Evolutionary conservation across 2,797 vertebrate species (phyloP).

Genomic region (Tapera naevia): DNA sequence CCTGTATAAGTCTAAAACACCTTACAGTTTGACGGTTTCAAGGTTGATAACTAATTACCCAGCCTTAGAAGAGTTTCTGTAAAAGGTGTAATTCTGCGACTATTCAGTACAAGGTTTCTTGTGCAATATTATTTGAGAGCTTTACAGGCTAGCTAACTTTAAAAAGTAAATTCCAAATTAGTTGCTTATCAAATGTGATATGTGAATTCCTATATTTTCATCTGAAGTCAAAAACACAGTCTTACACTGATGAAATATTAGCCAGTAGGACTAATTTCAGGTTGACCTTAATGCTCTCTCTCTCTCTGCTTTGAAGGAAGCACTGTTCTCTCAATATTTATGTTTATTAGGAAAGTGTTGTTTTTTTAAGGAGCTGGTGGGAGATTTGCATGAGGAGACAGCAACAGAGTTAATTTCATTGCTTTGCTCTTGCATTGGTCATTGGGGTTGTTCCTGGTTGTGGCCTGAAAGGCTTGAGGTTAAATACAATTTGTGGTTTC

Average conservation of each 20-base stretch:
- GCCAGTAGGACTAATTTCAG: background rate
- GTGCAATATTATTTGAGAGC: background rate
- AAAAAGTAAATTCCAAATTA: conserved; percentile 15
- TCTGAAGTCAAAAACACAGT: background rate
- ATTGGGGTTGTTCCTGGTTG: background rate
- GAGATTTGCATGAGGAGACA: background rate
- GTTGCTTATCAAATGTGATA: background rate
- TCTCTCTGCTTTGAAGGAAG: background rate
- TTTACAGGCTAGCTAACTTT: background rate
- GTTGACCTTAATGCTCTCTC: background rate
- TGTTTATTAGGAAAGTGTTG: background rate
- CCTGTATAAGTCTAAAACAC: background rate
- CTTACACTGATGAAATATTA: background rate
- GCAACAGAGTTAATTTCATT: background rate
- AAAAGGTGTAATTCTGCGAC: background rate
- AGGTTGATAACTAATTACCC: conserved; percentile 24
- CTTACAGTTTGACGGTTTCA: background rate
- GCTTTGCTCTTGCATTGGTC: background rate
- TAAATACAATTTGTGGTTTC: background rate
- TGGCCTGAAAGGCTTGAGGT: background rate
- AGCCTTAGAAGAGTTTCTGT: background rate
- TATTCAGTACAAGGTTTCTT: background rate
- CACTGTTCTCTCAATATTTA: background rate
- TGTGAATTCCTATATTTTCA: background rate
- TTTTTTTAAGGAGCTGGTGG: background rate